Base-by-base conservation (phyloP, 64 coral and sea anemone genomes). In the Exaiptasia diaphana region DNA sequence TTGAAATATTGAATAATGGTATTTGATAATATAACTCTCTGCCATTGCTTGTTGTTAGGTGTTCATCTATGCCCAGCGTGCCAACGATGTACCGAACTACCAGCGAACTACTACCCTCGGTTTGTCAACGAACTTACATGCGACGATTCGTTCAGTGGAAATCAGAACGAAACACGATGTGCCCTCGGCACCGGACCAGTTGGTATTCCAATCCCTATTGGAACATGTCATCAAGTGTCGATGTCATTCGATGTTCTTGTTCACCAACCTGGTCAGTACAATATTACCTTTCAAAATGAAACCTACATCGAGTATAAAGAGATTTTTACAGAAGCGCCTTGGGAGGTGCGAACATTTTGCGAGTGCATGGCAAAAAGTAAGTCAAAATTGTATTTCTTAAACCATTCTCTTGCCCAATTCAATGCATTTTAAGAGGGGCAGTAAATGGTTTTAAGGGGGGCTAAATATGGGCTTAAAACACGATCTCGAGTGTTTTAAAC, bases 71-170 rank as follows among this genome's bases (percentile, higher is more conserved):
- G 69, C 39, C 69, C 69, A 1, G 40, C 39, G 3, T 73, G 69
- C 5, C 69, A 73, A 48, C 39, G 44, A 23, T 42, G 38, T 3
- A 73, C 69, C 33, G 44, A 73, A 11, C 69, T 73, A 11, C 4
- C n/a, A 25, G 20, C 21, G n/a, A 3, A 3, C 38, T 26, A 42
- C 0, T 73, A 42, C 4, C 69, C 69, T 42, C 69, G 69, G 17
- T 73, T 42, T 32, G 14, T 73, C 18, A 73, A 73, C 69, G 69
- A 73, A 18, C 69, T 73, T 7, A 73, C 38, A 8, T 73, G 69
- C 13, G n/a, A 46, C 20, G 21, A 49, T 23, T 65, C 61, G 1
- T 4, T 3, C 32, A 14, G 2, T 35, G 30, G 30, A 18, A n/a
- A 32, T 10, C 5, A 13, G 1, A 20, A 28, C 1, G 0, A 65